These are phyloP conservation scores for Hydropsyche betteni DNA, from an alignment of 2,888 invertebrate species.

Conservation along the genomic window DNA sequence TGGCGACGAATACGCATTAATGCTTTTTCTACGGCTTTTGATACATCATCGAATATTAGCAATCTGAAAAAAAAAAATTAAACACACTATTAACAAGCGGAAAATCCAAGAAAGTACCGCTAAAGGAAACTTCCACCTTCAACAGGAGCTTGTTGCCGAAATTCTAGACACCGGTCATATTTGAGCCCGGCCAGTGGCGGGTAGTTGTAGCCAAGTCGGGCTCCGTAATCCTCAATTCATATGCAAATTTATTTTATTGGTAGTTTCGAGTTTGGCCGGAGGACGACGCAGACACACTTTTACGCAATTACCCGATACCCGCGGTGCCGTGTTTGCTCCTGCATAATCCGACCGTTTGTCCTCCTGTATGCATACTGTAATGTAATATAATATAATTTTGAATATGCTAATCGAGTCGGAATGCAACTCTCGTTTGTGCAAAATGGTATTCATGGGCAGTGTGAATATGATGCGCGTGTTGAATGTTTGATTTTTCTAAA, in stretches of 20 bases:
- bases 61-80: no score
- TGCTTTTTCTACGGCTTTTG: no score
- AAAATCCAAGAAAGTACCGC: no score
- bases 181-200: not conserved
- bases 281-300: constrained; percentile 19
- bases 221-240: constrained; percentile 51
- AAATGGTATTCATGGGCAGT: no score
- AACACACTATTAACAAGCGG: no score
- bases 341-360: constrained; percentile 45
- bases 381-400: not conserved
- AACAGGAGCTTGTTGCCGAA: no score
- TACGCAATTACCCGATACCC: constrained; percentile 25
- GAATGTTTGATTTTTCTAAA: no score
- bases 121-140: no score
- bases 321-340: not conserved
- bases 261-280: constrained; percentile 50
- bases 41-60: no score
- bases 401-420: constrained; percentile 41
- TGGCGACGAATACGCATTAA: no score
- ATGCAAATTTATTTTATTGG: constrained; percentile 52
- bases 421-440: constrained; percentile 11
- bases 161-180: constrained; percentile 16
- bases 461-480: no score
- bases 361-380: constrained; percentile 35
- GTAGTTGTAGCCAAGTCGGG: not conserved